Evolutionary conservation across 1,140 invertebrate genomes (phyloP).

Genomic region (Drosophila varians): DNA sequence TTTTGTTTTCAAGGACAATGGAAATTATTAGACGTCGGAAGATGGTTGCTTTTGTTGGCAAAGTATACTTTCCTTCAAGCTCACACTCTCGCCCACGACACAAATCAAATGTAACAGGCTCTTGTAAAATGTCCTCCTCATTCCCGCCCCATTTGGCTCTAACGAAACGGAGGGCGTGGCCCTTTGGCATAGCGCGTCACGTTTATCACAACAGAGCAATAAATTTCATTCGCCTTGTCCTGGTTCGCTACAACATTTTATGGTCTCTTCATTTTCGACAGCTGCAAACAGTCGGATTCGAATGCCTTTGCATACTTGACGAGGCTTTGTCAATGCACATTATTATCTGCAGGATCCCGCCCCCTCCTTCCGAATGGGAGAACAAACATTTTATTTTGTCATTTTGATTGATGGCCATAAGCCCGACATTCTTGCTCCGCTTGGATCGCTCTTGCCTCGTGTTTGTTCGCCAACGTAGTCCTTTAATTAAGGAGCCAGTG

Average conservation of each 20-base stretch:
- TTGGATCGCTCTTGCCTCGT: constrained; percentile 13
- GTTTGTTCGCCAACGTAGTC: constrained; percentile 53
- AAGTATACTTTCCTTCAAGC: background rate
- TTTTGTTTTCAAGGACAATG: background rate
- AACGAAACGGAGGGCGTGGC: constrained; percentile 37
- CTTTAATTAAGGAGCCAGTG: constrained; percentile 71
- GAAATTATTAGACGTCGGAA: background rate
- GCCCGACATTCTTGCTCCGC: constrained; percentile 49
- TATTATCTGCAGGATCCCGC: constrained; percentile 41
- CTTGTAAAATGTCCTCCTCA: constrained; percentile 52
- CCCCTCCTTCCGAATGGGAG: background rate
- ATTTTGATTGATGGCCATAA: constrained; percentile 80
- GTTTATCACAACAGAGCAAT: constrained; percentile 79
- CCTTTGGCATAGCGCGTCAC: constrained; percentile 57
- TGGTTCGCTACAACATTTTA: constrained; percentile 52
- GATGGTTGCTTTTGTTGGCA: background rate
- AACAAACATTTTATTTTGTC: constrained; percentile 79
- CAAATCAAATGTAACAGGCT: constrained; percentile 66
- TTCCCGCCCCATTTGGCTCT: background rate
- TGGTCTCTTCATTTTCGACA: constrained; percentile 64
- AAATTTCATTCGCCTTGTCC: constrained; percentile 68
- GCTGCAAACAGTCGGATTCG: constrained; percentile 46
- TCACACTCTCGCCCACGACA: constrained; percentile 16
- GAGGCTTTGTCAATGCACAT: constrained; percentile 57
- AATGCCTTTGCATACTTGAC: constrained; percentile 55